A percentile compares a stretch with the other conserved stretches of the same genome.
Conservation (phyloP, 2,888 invertebrate species). For the Drosophila mulleri region DNA sequence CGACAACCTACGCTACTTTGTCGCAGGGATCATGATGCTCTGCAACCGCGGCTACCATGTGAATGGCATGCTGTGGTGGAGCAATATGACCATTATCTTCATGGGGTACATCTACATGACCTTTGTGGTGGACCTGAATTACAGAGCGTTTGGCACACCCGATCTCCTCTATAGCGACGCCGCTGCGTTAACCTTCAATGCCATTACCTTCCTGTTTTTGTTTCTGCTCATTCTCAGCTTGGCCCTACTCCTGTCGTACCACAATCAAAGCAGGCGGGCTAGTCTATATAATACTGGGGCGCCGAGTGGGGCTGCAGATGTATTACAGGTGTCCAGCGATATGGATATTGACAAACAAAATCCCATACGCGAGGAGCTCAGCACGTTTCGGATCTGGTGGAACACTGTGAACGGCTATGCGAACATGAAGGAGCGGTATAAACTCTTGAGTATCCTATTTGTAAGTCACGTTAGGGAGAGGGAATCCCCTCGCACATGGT, state of each 20-base stretch:
- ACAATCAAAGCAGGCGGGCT: neutral
- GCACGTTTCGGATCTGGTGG: slow-evolving; percentile 37
- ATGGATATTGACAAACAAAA: slow-evolving; percentile 14
- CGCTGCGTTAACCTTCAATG: slow-evolving; percentile 9
- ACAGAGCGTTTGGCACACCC: slow-evolving; percentile 1
- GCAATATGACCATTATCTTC: slow-evolving; percentile 31
- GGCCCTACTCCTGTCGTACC: slow-evolving; percentile 33
- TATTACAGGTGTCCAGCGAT: slow-evolving; percentile 31
- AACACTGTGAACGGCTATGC: slow-evolving; percentile 42
- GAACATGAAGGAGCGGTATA: slow-evolving; percentile 23
- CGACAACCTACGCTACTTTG: slow-evolving; percentile 26
- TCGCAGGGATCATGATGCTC: slow-evolving; percentile 42
- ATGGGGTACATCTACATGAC: slow-evolving; percentile 36
- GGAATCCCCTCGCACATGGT: neutral
- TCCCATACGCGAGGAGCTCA: neutral
- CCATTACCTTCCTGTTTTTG: neutral
- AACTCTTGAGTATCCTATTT: neutral
- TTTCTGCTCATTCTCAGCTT: neutral
- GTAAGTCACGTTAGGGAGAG: slow-evolving; percentile 10
- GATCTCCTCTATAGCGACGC: slow-evolving; percentile 11
- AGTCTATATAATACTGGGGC: accelerated
- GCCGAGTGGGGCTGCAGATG: neutral
- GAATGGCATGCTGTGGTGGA: slow-evolving; percentile 39
- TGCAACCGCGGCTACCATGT: slow-evolving; percentile 34
- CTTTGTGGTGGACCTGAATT: neutral